Evolutionary conservation across 2,113 vertebrate species (phyloP).

Genomic region (Pterocles burchelli): DNA sequence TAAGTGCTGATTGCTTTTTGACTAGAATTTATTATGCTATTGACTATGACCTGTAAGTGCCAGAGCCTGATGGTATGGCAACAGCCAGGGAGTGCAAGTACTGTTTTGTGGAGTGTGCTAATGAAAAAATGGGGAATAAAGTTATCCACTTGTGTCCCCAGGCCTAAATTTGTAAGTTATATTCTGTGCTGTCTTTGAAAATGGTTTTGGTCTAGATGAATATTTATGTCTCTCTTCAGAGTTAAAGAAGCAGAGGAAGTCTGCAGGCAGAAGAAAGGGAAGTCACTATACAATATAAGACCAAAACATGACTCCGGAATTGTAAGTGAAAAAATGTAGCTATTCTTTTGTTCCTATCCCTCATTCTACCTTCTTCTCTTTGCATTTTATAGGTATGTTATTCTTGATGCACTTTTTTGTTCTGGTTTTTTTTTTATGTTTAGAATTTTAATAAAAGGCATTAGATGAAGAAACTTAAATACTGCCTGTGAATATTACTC

Average conservation of each 20-base stretch:
- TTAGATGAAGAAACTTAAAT: not conserved
- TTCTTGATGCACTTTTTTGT: not conserved
- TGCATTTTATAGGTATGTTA: not conserved
- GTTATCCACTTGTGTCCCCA: not conserved
- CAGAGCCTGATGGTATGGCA: not conserved
- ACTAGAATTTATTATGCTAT: not conserved
- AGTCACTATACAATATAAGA: conserved; percentile 92
- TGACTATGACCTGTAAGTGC: not conserved
- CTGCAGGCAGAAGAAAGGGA: conserved; percentile 92
- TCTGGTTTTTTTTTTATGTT: not conserved
- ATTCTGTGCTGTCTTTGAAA: not conserved
- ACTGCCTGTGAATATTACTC: not conserved
- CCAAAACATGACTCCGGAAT: conserved; percentile 95
- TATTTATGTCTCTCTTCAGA: conserved; percentile 69
- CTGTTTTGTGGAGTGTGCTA: not conserved
- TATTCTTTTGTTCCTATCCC: not conserved
- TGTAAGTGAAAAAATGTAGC: conserved; percentile 76
- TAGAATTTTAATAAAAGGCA: not conserved
- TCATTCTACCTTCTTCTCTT: not conserved
- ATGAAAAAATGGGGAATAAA: not conserved
- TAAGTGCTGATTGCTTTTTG: not conserved
- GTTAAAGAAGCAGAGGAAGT: conserved; percentile 92
- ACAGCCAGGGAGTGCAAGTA: not conserved
- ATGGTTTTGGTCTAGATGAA: not conserved
- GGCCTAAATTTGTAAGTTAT: not conserved